Evolutionary conservation across 2,797 vertebrate species (phyloP).

Genomic region (Cynopterus sphinx): DNA sequence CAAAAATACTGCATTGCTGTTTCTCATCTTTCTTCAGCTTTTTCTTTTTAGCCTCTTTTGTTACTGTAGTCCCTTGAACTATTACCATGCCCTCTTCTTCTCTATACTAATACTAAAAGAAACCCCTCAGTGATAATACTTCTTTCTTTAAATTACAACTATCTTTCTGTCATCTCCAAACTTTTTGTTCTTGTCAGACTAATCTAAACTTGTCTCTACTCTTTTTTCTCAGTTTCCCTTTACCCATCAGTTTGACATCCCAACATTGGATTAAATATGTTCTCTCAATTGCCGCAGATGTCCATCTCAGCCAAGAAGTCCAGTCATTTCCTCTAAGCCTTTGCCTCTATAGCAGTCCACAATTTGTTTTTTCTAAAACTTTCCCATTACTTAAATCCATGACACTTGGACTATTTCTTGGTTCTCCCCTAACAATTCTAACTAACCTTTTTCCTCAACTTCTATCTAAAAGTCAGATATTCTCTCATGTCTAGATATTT

Average conservation of each 20-base stretch:
- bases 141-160: not conserved
- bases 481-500: not conserved
- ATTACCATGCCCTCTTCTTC: not conserved
- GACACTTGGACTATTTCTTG: not conserved
- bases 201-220: not conserved
- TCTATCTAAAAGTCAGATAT: not conserved
- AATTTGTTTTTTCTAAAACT: not conserved
- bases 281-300: not conserved
- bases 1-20: not conserved
- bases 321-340: not conserved
- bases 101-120: not conserved
- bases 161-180: not conserved
- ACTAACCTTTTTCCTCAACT: not conserved
- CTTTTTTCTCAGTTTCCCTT: slow-evolving; percentile 6
- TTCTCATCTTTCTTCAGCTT: not conserved
- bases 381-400: not conserved
- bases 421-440: not conserved
- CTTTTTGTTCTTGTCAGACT: not conserved
- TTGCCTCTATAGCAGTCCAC: not conserved
- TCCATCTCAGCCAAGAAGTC: not conserved
- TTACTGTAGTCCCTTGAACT: not conserved
- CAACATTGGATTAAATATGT: not conserved
- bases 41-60: not conserved
- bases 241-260: not conserved
- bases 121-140: not conserved